These are phyloP conservation scores for Drosophila lini DNA, from an alignment of 1,140 invertebrate species.

Conservation along the genomic window DNA sequence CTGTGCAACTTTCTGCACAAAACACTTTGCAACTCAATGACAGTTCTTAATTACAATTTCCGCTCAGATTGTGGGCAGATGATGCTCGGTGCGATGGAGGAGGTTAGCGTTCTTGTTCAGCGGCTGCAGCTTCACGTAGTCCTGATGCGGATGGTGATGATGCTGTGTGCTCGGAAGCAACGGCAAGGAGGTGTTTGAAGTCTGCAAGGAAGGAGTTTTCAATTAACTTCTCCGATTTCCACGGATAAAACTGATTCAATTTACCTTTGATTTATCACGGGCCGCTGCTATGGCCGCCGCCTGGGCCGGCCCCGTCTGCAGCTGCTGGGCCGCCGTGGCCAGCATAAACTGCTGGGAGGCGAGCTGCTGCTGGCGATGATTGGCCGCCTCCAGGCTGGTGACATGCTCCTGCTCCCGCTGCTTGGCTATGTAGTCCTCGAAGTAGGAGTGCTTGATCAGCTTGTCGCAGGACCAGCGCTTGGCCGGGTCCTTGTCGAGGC, in stretches of 20 bases:
- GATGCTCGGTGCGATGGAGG: conserved; percentile 80
- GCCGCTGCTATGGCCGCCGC: conserved; percentile 67
- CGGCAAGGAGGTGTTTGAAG: conserved; percentile 84
- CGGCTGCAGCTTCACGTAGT: conserved; percentile 77
- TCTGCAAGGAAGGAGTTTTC: conserved; percentile 38
- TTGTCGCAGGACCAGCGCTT: conserved; percentile 96
- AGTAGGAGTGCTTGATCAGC: conserved; percentile 91
- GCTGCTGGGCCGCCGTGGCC: conserved; percentile 68
- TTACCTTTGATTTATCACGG: conserved; percentile 84
- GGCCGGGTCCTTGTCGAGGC: conserved; percentile 96
- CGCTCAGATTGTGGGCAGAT: conserved; percentile 79
- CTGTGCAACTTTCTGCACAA: conserved; percentile 25
- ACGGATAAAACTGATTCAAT: background rate
- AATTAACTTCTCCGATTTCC: background rate
- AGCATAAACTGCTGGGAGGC: conserved; percentile 76
- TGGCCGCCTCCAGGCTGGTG: conserved; percentile 72
- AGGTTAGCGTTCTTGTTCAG: conserved; percentile 76
- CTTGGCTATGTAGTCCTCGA: conserved; percentile 83
- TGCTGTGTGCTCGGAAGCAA: conserved; percentile 79
- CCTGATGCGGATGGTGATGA: conserved; percentile 77
- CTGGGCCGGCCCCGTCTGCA: conserved; percentile 70
- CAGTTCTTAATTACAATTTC: conserved; percentile 25
- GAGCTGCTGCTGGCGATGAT: conserved; percentile 70
- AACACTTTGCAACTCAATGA: conserved; percentile 19
- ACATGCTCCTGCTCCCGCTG: conserved; percentile 77